Evolutionary conservation across 2,113 vertebrate genomes (phyloP).

Genomic region (Probosciger aterrimus): DNA sequence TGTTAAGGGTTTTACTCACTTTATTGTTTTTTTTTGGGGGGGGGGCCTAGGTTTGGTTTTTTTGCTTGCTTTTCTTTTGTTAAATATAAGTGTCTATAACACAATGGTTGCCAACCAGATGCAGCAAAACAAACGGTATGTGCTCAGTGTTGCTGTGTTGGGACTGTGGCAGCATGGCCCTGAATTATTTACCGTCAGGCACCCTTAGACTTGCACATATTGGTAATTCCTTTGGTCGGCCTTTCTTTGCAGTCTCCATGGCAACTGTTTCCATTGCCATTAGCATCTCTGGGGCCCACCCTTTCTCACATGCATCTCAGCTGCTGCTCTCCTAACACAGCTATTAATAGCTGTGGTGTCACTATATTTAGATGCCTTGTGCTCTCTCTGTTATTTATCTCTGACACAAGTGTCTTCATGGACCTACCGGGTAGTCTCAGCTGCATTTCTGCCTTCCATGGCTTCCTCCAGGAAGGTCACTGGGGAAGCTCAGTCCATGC

Average conservation of each 20-base stretch:
- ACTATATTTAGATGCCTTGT: conserved; percentile 27
- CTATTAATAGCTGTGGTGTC: conserved; percentile 51
- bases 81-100: background rate
- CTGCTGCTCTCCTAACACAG: conserved; percentile 57
- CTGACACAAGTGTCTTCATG: background rate
- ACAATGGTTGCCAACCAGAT: background rate
- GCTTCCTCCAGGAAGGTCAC: background rate
- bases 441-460: background rate
- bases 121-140: background rate
- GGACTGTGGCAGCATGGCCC: background rate
- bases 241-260: conserved; percentile 80
- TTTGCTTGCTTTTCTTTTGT: background rate
- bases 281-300: conserved; percentile 80
- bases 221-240: conserved; percentile 81
- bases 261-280: conserved; percentile 81
- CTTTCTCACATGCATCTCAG: conserved; percentile 72
- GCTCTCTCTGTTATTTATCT: background rate
- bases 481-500: background rate
- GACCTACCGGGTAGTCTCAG: background rate
- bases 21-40: background rate
- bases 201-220: conserved; percentile 70
- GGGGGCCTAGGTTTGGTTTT: background rate
- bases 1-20: background rate
- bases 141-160: background rate
- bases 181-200: conserved; percentile 72